These are phyloP conservation scores for Poecilia picta DNA, from an alignment of 2,797 vertebrate species.

Conservation along the genomic window DNA sequence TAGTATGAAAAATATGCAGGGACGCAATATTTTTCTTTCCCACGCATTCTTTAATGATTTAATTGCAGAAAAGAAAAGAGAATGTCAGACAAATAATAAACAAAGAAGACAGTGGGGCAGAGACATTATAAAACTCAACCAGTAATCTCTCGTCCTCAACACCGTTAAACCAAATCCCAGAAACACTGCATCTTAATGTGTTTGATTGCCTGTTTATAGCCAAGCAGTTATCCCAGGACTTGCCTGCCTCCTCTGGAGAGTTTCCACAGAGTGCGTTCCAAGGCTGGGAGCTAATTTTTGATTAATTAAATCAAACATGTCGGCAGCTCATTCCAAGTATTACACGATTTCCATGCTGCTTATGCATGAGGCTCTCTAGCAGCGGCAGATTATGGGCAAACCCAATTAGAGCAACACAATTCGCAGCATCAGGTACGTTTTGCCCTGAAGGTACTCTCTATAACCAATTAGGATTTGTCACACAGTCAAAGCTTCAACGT, in stretches of 20 bases:
- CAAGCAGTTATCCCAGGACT: slow-evolving; percentile 83
- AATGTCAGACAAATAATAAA: slow-evolving; percentile 13
- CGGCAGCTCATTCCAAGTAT: slow-evolving; percentile 79
- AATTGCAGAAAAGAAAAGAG: neutral
- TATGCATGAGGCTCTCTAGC: slow-evolving; percentile 73
- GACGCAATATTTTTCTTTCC: neutral
- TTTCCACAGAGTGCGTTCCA: slow-evolving; percentile 64
- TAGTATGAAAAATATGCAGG: neutral
- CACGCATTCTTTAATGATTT: neutral
- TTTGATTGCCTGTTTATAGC: slow-evolving; percentile 47
- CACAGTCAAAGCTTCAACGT: slow-evolving; percentile 70
- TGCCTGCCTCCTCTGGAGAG: slow-evolving; percentile 70
- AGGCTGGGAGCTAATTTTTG: slow-evolving; percentile 76
- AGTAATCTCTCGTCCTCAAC: slow-evolving; percentile 15
- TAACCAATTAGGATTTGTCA: slow-evolving; percentile 84
- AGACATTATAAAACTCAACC: slow-evolving; percentile 10
- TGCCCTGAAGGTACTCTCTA: slow-evolving; percentile 76
- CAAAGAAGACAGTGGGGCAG: slow-evolving; percentile 21
- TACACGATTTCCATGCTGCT: slow-evolving; percentile 78
- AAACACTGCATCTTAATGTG: slow-evolving; percentile 44
- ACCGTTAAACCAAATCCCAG: slow-evolving; percentile 38
- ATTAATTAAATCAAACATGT: slow-evolving; percentile 84
- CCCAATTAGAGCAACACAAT: slow-evolving; percentile 80
- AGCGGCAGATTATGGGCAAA: slow-evolving; percentile 78
- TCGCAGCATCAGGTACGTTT: slow-evolving; percentile 79